Evolutionary conservation across 30 jellyfish, hydroid and myxozoan genomes (phyloP), one percentile per base, ranked within the genome.

Genomic region (Aurelia coerulea): DNA sequence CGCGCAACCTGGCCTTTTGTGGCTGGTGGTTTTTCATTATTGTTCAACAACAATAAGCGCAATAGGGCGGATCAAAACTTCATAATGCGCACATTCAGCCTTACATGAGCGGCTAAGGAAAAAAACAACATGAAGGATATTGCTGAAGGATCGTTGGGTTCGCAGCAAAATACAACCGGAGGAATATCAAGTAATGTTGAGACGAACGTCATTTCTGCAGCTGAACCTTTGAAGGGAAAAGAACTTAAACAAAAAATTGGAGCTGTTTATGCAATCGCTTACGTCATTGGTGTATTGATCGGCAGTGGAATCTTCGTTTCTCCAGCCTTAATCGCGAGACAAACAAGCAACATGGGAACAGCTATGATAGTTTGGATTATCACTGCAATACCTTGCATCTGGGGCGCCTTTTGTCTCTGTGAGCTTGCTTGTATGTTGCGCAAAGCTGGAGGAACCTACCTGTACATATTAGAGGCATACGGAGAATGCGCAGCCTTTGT

Each of bases 341-440:
- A 70, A 11, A 33, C 85, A 10, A 74, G 13, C 85, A 74, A 18
- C 52, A 74, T 74, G 85, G 85, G 72, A 13, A 74, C 50, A 2
- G 85, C 85, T 13, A 4, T 74, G 19, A 11, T 74, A 17, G 56
- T 74, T 0, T 74, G 85, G 85, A 53, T 74, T 9, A 9, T 74
- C 32, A 42, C 85, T 74, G 85, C 72, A 2, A 31, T 50, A 10
- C 17, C 50, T 16, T 17, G 72, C 85, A n/a, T 74, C n/a, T 31
- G 33, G 18, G 71, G 85, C 16, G 85, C 85, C 7, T 41, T 74
- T 68, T 74, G 85, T 37, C 34, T 74, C 31, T 74, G 85, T 52
- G 85, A 74, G 50, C 72, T 74, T 15, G 85, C 85, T 9, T 46
- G 85, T 54, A 56, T 52, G 72, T 7, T 49, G 53, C 46, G 56